A percentile compares a stretch with the other conserved stretches of the same genome.
phyloP scores from a whole-genome alignment of 2,797 vertebrate species.

The Bovichtus diacanthus region DNA sequence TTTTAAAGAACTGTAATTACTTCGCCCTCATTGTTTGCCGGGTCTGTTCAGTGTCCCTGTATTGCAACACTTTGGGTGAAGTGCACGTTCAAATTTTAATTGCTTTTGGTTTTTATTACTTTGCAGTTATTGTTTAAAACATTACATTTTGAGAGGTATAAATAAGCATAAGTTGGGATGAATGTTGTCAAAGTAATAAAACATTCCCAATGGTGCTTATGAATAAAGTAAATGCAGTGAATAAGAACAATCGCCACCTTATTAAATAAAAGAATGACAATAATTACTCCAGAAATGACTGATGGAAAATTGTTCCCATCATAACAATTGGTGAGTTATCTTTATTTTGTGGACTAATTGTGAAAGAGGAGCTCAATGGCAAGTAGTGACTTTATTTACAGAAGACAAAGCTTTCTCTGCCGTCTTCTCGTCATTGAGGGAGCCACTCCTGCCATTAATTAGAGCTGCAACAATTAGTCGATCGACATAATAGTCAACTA shows the following conservation, averaged over 20 bases:
- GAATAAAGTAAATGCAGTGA: too few relatives aligned
- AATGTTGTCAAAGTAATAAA: not conserved
- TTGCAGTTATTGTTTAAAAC: not conserved
- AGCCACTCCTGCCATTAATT: not conserved
- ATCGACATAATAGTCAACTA: too few relatives aligned
- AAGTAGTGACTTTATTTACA: not conserved
- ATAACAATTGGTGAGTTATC: not conserved
- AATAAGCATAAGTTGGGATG: not conserved
- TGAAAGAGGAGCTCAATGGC: not conserved
- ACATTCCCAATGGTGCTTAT: not conserved
- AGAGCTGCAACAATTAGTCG: too few relatives aligned
- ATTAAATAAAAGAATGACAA: not conserved
- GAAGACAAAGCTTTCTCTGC: too few relatives aligned
- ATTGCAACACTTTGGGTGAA: not conserved
- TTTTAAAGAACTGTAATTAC: conserved; percentile 35
- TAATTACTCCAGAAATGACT: not conserved
- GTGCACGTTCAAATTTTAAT: conserved; percentile 13
- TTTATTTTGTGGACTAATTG: not conserved
- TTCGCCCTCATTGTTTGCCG: conserved; percentile 25
- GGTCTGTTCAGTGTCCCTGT: conserved; percentile 14
- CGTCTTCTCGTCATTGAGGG: not conserved
- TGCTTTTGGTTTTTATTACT: conserved; percentile 16
- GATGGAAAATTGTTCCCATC: not conserved
- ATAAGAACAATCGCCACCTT: not conserved
- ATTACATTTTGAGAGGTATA: not conserved